Percentiles rank a stretch among this genome's conserved stretches.
phyloP scores from a whole-genome alignment of 2,888 invertebrate genomes.

The Camptogramma bilineatum region DNA sequence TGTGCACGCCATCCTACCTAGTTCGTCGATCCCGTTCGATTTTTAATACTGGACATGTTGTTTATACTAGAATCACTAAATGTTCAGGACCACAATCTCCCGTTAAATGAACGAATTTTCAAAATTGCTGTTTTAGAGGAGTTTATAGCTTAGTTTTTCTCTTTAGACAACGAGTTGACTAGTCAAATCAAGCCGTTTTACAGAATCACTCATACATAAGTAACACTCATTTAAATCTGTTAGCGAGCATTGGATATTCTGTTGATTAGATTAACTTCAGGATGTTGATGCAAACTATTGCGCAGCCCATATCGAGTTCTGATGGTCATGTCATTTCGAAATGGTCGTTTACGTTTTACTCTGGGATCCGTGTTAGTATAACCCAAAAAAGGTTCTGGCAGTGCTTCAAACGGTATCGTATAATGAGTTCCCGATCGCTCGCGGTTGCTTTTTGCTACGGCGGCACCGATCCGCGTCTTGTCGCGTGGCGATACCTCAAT shows the following conservation, averaged over 20 bases:
- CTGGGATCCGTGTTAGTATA: slow-evolving; percentile 6
- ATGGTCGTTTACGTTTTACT: background rate
- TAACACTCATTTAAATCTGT: background rate
- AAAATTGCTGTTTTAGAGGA: too few species aligned
- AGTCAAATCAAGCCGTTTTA: too few species aligned
- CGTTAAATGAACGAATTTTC: too few species aligned
- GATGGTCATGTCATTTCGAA: background rate
- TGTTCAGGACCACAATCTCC: too few species aligned
- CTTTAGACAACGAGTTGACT: too few species aligned
- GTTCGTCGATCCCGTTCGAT: slow-evolving; percentile 67
- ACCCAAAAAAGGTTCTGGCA: slow-evolving; percentile 2
- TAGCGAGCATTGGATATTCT: background rate
- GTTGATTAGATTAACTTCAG: background rate
- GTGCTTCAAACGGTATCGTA: slow-evolving; percentile 41
- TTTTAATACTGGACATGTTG: slow-evolving; percentile 39
- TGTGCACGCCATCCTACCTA: slow-evolving; percentile 53
- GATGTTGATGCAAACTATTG: background rate
- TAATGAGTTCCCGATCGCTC: slow-evolving; percentile 58
- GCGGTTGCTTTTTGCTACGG: slow-evolving; percentile 56
- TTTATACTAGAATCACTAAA: background rate
- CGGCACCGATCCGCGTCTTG: slow-evolving; percentile 38
- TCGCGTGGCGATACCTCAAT: slow-evolving; percentile 51
- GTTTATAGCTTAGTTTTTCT: too few species aligned
- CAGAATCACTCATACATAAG: too few species aligned
- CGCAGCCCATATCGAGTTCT: background rate